These are phyloP conservation scores for Sycophila sp. DNA, from an alignment of 1,140 invertebrate genomes.

Conservation along the genomic window DNA sequence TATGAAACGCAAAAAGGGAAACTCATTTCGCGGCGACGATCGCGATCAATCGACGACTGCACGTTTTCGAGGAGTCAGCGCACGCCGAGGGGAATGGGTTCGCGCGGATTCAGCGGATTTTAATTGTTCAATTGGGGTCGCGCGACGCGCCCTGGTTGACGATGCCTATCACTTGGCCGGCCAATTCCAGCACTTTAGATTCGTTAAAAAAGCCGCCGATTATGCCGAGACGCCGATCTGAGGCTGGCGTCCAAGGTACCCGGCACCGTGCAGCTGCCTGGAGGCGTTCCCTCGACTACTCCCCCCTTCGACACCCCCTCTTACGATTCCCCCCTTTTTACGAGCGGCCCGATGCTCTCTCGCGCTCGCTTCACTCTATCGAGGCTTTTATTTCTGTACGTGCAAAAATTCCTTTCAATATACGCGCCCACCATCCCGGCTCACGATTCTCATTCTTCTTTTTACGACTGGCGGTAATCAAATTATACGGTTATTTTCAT, in stretches of 20 bases:
- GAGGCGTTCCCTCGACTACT: not conserved
- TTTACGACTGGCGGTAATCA: not conserved
- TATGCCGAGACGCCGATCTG: not conserved
- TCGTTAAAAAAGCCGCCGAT: not conserved
- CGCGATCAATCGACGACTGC: slow-evolving; percentile 1
- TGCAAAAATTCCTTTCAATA: not conserved
- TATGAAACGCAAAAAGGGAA: not conserved
- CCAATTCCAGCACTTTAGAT: slow-evolving; percentile 17
- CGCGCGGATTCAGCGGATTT: slow-evolving; percentile 17
- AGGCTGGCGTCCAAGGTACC: not conserved
- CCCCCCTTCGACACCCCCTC: not conserved
- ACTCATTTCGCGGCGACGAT: slow-evolving; percentile 1
- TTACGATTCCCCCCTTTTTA: not conserved
- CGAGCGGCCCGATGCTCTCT: slow-evolving; percentile 1
- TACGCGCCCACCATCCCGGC: not conserved
- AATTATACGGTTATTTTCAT: too few relatives aligned
- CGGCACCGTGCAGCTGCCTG: too few relatives aligned
- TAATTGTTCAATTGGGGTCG: slow-evolving; percentile 25
- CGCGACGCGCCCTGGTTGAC: not conserved
- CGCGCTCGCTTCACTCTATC: not conserved
- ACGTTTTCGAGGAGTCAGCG: slow-evolving; percentile 13
- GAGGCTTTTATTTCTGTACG: not conserved
- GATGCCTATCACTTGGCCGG: slow-evolving; percentile 5
- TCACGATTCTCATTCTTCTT: not conserved
- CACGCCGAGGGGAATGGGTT: not conserved